Evolutionary conservation across 2,797 vertebrate species (phyloP), one percentile per base, ranked within the genome.

Genomic region (Takifugu rubripes): DNA sequence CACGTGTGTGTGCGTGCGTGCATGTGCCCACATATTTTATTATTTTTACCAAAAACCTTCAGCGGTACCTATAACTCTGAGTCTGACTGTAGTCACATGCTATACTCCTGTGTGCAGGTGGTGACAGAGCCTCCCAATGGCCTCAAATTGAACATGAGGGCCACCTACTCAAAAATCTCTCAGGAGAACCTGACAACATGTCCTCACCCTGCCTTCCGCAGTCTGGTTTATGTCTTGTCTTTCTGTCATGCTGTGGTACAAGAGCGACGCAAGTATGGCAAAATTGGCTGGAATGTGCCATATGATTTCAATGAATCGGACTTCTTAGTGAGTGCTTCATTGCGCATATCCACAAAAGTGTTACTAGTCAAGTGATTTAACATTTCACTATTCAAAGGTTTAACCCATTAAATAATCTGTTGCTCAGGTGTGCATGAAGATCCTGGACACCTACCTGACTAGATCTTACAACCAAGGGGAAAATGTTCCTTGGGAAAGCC

Each of bases 211-310:
- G 91, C 93, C 7, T 98, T 94, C 83, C 89, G 92, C 75, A 78
- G 94, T 46, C 88, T 99, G 73, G 93, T 99, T 52, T 99, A 93
- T 0, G 94, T 95, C 72, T 74, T 99, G 79, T 89, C 94, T 0
- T 99, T 99, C 77, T 99, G 98, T 88, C 97, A 99, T 0, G 97
- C 95, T 0, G 96, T 99, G 72, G 95, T 99, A 47, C 96, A 98
- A 80, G 97, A 99, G 82, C 90, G 97, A 25, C 91, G 97, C 69
- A 99, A 98, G 77, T 99, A 98, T 2, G 96, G 96, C 65, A 99
- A 99, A 83, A 93, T 94, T 0, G 97, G 97, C 51, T 99, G 97
- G 97, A 99, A 99, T 0, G 91, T 99, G 11, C 80, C 89, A 0
- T 99, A 96, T 0, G 96, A 98, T 86, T 99, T 99, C 86, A 99